These are phyloP conservation scores for Epinephelus coioides DNA, from an alignment of 2,797 vertebrate genomes.

Conservation along the genomic window DNA sequence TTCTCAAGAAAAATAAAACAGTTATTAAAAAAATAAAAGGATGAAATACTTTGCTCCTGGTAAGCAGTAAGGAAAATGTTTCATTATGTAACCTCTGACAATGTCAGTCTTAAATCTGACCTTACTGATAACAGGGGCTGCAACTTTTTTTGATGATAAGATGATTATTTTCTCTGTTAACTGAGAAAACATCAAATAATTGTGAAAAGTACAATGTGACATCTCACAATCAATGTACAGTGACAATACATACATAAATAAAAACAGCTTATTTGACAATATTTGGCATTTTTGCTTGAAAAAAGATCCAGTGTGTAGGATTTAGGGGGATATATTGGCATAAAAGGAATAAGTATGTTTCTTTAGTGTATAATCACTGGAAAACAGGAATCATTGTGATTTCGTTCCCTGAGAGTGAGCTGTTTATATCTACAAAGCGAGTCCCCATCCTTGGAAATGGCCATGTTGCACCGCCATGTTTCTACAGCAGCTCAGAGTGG, in stretches of 20 bases:
- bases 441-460: too few species aligned
- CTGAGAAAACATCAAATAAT: background rate
- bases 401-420: too few species aligned
- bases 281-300: background rate
- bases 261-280: background rate
- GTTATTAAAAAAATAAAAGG: slow-evolving; percentile 1
- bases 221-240: background rate
- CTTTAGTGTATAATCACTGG: too few species aligned
- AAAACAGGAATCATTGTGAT: too few species aligned
- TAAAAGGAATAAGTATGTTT: too few species aligned
- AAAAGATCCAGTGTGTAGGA: too few species aligned
- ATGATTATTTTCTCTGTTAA: background rate
- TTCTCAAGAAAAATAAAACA: slow-evolving; percentile 21
- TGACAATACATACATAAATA: too few species aligned
- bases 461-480: too few species aligned
- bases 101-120: background rate
- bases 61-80: background rate
- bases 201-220: background rate
- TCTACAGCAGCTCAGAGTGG: too few species aligned
- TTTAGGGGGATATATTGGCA: too few species aligned
- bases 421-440: too few species aligned
- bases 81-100: background rate
- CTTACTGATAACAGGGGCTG: background rate
- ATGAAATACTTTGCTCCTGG: background rate
- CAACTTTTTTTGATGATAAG: background rate